Conservation (phyloP, 1,140 invertebrate genomes). For the Monochamus saltuarius region DNA sequence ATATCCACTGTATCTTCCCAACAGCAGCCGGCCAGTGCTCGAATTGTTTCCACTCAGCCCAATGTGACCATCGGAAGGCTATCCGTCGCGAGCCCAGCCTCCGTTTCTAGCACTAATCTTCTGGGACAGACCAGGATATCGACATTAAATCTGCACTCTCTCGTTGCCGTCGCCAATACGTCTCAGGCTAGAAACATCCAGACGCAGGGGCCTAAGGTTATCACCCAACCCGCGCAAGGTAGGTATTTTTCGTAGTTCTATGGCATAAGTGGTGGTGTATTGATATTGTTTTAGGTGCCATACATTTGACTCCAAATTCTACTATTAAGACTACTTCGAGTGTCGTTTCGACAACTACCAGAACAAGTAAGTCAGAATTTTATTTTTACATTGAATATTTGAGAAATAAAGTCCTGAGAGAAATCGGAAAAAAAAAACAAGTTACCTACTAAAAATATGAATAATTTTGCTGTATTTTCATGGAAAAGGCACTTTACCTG, state of each 20-base stretch:
- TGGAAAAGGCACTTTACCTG: too few relatives aligned
- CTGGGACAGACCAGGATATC: constrained; percentile 38
- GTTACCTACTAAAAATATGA: too few relatives aligned
- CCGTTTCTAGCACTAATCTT: constrained; percentile 31
- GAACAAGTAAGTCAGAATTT: constrained; percentile 43
- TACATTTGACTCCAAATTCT: constrained; percentile 45
- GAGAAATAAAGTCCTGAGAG: too few relatives aligned
- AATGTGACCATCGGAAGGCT: constrained; percentile 40
- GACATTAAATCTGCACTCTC: constrained; percentile 40
- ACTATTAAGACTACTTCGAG: constrained; percentile 37
- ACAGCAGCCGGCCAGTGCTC: constrained; percentile 30
- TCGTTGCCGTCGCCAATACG: constrained; percentile 45
- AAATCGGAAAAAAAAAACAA: too few relatives aligned
- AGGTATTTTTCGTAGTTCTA: constrained; percentile 1
- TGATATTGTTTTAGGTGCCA: constrained; percentile 31
- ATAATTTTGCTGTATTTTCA: too few relatives aligned
- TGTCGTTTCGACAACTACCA: constrained; percentile 32
- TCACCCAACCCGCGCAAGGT: constrained; percentile 45
- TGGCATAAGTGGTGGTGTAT: not conserved
- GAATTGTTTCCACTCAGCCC: constrained; percentile 41
- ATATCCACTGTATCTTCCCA: constrained; percentile 41
- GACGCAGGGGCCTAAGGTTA: constrained; percentile 45
- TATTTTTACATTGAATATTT: too few relatives aligned
- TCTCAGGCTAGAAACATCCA: constrained; percentile 34
- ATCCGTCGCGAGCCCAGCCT: constrained; percentile 32